phyloP scores from a whole-genome alignment of 1,140 invertebrate species.

The Ostrea edulis region DNA sequence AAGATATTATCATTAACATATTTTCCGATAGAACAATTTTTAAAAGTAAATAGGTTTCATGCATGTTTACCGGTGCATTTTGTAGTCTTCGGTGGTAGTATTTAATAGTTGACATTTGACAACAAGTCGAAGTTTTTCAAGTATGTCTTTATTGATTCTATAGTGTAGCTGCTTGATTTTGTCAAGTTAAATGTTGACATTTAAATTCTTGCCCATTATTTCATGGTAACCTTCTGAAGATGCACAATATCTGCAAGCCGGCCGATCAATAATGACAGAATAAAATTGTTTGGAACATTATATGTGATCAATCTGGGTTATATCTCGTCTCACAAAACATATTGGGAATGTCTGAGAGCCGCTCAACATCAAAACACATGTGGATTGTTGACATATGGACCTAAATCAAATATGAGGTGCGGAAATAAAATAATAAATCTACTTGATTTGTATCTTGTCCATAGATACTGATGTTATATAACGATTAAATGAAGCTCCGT shows the following conservation, averaged over 20 bases:
- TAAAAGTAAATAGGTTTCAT: slow-evolving; percentile 12
- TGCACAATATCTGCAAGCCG: not conserved
- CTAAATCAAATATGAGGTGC: slow-evolving; percentile 28
- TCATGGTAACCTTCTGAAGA: slow-evolving; percentile 15
- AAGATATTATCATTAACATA: slow-evolving; percentile 18
- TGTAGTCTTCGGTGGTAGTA: not conserved
- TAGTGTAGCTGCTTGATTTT: slow-evolving; percentile 6
- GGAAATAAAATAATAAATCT: slow-evolving; percentile 38
- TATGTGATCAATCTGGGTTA: slow-evolving; percentile 6
- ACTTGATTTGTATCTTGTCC: slow-evolving; percentile 16
- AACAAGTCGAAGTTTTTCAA: slow-evolving; percentile 4
- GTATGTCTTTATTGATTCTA: slow-evolving; percentile 3
- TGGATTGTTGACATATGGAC: slow-evolving; percentile 31
- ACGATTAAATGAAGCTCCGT: not conserved
- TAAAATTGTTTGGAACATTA: slow-evolving; percentile 11
- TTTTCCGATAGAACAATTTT: slow-evolving; percentile 29
- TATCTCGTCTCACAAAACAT: slow-evolving; percentile 26
- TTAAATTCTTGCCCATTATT: slow-evolving; percentile 36
- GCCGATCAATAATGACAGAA: slow-evolving; percentile 15
- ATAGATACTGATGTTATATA: not conserved
- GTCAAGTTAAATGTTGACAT: slow-evolving; percentile 35
- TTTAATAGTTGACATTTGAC: slow-evolving; percentile 11
- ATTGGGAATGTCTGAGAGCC: slow-evolving; percentile 31
- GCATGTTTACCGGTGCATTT: slow-evolving; percentile 1
- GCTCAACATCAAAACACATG: slow-evolving; percentile 29